Base-by-base conservation (phyloP, 1,140 invertebrate species). In the Drosophila pectinifera region DNA sequence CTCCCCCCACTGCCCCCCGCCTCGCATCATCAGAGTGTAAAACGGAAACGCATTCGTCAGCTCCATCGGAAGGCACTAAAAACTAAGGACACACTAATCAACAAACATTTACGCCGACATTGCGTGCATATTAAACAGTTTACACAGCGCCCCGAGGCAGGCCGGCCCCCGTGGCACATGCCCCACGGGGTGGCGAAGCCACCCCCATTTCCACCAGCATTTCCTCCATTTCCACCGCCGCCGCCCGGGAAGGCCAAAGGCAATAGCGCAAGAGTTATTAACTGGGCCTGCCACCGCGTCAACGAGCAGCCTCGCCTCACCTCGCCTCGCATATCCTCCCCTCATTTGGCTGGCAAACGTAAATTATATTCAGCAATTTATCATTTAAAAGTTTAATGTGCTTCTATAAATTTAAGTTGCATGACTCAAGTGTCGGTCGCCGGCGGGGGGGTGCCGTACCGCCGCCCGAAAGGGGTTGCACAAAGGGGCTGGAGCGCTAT, bases 301-400 rank as follows among this genome's bases (percentile, higher is more conserved):
- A 78, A 70, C 63, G 53, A 20, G 36, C 41, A 48, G 53, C 41
- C 55, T 28, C 38, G 28, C 28, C 10, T 28, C 38, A 8, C 28
- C 10, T 10, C 28, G 26, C 6, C 22, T 20, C 36, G 26, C 48
- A 48, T 34, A 45, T 73, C 58, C 65, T 36, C 22, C 46, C 26
- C 34, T 28, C 78, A 68, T 70, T 80, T 62, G 72, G 31, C 55
- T 78, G 65, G 72, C 51, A 74, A 78, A 68, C 83, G 83, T 88
- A 83, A 88, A 88, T 88, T 88, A 88, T 88, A 80, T 88, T 89
- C 79, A 80, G 80, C 79, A 88, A 88, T 88, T 88, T 88, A 88
- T 88, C 83, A 88, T 88, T 88, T 88, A 88, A 88, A 88, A 88
- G 84, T 88, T 88, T 88, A 89, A 88, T 88, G 83, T 89, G 80